Conservation (phyloP, 2,113 vertebrate genomes). For the Cyanoramphus novaezelandiae region DNA sequence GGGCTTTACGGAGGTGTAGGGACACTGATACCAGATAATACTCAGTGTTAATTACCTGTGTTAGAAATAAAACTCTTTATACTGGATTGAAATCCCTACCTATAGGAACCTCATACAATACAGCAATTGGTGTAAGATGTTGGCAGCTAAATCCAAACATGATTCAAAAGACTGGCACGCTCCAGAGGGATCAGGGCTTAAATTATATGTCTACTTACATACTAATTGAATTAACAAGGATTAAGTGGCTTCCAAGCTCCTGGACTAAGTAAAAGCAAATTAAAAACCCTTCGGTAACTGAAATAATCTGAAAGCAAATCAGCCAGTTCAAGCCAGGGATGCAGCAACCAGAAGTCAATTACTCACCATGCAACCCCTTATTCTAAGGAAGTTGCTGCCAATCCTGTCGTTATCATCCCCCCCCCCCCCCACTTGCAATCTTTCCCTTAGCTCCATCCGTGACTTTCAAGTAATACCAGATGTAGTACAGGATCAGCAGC, state of each 20-base stretch:
- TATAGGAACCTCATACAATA: not conserved
- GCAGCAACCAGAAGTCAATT: not conserved
- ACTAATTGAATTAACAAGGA: not conserved
- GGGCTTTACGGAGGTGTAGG: not conserved
- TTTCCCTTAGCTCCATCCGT: not conserved
- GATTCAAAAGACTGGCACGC: not conserved
- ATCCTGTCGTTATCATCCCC: too few species aligned
- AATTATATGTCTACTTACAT: not conserved
- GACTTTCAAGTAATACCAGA: not conserved
- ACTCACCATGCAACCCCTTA: not conserved
- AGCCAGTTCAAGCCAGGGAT: not conserved
- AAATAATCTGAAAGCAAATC: not conserved
- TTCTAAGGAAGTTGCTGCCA: not conserved
- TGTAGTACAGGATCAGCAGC: not conserved
- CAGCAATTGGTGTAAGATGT: not conserved
- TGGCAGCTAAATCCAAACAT: not conserved
- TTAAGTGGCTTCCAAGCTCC: not conserved
- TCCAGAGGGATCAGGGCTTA: not conserved
- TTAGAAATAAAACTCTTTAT: not conserved
- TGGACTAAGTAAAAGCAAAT: not conserved
- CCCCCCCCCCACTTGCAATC: too few species aligned
- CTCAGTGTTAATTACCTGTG: not conserved
- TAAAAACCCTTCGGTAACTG: not conserved
- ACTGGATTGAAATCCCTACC: not conserved
- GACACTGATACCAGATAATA: not conserved